phyloP scores from a whole-genome alignment of 2,113 vertebrate genomes.

The Apodemus speciosus region DNA sequence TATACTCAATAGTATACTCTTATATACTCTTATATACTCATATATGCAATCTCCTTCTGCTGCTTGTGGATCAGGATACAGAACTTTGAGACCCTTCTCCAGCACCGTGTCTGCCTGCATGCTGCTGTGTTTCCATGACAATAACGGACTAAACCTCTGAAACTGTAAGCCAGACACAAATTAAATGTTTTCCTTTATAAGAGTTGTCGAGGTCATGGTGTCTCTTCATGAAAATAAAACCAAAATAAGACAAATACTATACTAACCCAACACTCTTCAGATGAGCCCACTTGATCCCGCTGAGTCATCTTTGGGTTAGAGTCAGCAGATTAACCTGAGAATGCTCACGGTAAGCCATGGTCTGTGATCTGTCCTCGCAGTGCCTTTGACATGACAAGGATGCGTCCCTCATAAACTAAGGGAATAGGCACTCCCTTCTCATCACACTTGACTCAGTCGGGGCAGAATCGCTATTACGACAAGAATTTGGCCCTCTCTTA shows the following conservation, averaged over 20 bases:
- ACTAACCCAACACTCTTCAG: not conserved
- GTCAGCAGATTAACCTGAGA: not conserved
- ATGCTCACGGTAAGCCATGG: not conserved
- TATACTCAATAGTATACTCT: not conserved
- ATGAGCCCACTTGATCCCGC: constrained; percentile 5
- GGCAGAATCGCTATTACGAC: not conserved
- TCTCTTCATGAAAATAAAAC: not conserved
- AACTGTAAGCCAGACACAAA: not conserved
- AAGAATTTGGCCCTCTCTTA: not conserved
- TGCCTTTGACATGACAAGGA: not conserved
- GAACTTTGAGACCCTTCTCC: not conserved
- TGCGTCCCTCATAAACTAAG: not conserved
- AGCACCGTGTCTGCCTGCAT: not conserved
- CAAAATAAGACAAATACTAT: not conserved
- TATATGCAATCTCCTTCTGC: not conserved
- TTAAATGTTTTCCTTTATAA: not conserved
- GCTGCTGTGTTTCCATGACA: not conserved
- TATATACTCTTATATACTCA: not conserved
- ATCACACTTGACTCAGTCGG: not conserved
- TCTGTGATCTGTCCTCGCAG: not conserved
- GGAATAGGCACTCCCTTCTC: not conserved
- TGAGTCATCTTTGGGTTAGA: not conserved
- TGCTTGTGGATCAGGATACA: not conserved
- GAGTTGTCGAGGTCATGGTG: not conserved
- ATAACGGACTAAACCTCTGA: not conserved